Base-by-base conservation (phyloP, 1,140 invertebrate genomes). In the Drosophila lowei region DNA sequence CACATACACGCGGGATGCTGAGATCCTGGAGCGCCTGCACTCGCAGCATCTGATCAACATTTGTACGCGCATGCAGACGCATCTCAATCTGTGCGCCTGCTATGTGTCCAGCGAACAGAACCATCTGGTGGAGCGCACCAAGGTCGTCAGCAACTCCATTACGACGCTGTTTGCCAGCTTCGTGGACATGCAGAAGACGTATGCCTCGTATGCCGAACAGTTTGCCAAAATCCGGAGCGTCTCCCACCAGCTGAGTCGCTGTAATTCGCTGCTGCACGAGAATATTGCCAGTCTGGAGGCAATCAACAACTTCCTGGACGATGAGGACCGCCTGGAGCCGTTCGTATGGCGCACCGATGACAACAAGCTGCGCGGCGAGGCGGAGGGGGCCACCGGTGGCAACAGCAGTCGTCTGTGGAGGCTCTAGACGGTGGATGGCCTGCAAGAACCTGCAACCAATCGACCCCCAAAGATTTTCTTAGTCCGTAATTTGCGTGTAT, bases 261-360 rank as follows among this genome's bases (percentile, higher is more conserved):
- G 97, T 84, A 96, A 97, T 90, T 94, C 94, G 44, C 92, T 95
- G 55, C 92, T 99, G 6, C 96, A 97, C 89, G 95, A 97, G 91
- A 97, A 96, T 6, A 92, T 98, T 0, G 96, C 96, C 81, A 95
- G 95, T 50, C 93, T 98, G 77, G 96, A 98, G 79, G 94, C 94
- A 3, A 92, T 99, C 16, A 98, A 99, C 89, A 95, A 95, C 89
- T 90, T 96, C 42, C 92, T 99, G 34, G 97, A 97, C 6, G 92
- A 95, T 48, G 95, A 96, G 34, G 96, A 98, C 64, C 93, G 96
- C 41, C 90, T 99, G 16, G 97, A 98, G 92, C 96, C 97, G 1
- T 98, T 99, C 92, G 94, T 97, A 8, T 97, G 96, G 97, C 96
- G 95, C 6, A 96, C 96, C 34, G 90, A 91, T 55, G 90, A 90